phyloP scores from a whole-genome alignment of 2,797 vertebrate species.

The Anas georgica region DNA sequence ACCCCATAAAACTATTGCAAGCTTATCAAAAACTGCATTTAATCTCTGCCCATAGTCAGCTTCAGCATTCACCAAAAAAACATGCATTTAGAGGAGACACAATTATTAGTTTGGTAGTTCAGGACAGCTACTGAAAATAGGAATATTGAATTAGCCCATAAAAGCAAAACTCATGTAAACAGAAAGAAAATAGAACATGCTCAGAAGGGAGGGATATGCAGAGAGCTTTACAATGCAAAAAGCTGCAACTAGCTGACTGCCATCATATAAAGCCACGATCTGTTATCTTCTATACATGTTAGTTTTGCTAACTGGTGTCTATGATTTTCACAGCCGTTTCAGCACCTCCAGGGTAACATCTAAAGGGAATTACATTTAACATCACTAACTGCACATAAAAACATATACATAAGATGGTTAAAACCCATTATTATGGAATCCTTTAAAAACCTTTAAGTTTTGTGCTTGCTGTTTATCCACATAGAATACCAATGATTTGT shows the following conservation, averaged over 20 bases:
- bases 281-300: constrained; percentile 12
- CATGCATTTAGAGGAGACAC: background rate
- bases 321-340: constrained; percentile 35
- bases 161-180: background rate
- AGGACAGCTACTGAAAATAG: background rate
- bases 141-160: background rate
- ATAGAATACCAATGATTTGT: background rate
- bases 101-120: background rate
- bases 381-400: background rate
- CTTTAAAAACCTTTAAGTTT: background rate
- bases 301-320: background rate
- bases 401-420: rapidly evolving
- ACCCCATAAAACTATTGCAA: background rate
- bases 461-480: background rate
- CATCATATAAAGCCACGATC: background rate
- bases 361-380: background rate
- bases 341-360: constrained; percentile 21
- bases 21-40: background rate
- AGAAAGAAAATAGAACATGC: background rate
- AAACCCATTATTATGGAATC: background rate
- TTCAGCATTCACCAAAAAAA: background rate
- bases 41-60: background rate
- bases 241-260: background rate
- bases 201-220: background rate
- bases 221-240: background rate